Percentiles rank a stretch among this genome's conserved stretches.
phyloP scores from a whole-genome alignment of 2,888 invertebrate species.

The Temnothorax unifasciatus region DNA sequence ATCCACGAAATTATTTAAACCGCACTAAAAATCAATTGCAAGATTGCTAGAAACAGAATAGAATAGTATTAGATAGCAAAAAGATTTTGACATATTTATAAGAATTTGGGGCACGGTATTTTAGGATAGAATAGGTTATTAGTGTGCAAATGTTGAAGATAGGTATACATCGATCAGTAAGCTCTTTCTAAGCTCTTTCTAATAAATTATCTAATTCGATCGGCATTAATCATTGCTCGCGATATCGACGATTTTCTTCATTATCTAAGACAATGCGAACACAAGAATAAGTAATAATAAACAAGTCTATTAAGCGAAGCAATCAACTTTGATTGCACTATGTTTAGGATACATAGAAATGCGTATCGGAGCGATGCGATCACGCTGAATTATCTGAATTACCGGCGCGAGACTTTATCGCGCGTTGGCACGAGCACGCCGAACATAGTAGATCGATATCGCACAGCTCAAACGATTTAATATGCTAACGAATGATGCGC shows the following conservation, averaged over 20 bases:
- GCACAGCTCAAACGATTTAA: conserved; percentile 29
- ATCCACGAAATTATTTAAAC: not conserved
- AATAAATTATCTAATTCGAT: conserved; percentile 1
- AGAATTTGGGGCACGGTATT: not conserved
- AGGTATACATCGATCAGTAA: not conserved
- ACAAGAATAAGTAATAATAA: conserved; percentile 11
- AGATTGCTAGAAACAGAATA: not conserved
- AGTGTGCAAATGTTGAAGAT: not conserved
- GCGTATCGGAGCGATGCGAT: conserved; percentile 22
- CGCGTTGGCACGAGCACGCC: conserved; percentile 45
- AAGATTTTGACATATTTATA: not conserved
- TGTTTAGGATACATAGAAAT: conserved; percentile 22
- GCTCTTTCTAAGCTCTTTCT: not conserved
- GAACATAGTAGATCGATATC: conserved; percentile 46
- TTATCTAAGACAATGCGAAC: not conserved
- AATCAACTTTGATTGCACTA: conserved; percentile 5
- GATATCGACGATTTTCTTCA: not conserved
- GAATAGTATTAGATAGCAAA: not conserved
- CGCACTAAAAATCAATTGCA: not conserved
- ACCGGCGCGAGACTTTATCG: conserved; percentile 45
- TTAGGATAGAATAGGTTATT: not conserved
- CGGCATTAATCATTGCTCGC: not conserved
- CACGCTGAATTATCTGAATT: conserved; percentile 49
- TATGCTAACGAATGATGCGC: conserved; percentile 32
- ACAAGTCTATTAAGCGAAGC: conserved; percentile 3